phyloP scores from a whole-genome alignment of 2,113 vertebrate species.

The Malurus melanocephalus region DNA sequence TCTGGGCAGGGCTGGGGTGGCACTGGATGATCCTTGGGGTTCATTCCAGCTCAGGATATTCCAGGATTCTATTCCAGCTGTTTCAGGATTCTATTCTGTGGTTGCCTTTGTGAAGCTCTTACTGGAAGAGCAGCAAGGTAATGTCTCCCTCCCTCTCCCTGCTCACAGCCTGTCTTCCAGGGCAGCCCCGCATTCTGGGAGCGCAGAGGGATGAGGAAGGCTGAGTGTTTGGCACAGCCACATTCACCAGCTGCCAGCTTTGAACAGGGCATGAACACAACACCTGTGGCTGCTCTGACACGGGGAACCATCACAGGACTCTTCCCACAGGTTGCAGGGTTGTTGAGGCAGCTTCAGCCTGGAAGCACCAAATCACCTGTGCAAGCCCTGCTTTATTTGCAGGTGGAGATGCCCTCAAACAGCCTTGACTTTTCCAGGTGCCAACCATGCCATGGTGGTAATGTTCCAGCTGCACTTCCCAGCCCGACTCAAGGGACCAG shows the following conservation, averaged over 20 bases:
- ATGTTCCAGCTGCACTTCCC: background rate
- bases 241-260: background rate
- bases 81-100: background rate
- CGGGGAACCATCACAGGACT: background rate
- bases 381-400: background rate
- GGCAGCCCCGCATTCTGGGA: background rate
- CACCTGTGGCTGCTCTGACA: rapidly evolving
- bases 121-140: background rate
- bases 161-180: background rate
- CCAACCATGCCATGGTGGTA: rapidly evolving
- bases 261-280: background rate
- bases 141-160: background rate
- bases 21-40: rapidly evolving
- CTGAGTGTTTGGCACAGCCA: background rate
- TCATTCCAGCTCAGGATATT: background rate
- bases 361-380: background rate
- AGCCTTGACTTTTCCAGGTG: background rate
- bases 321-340: background rate
- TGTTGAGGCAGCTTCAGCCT: background rate
- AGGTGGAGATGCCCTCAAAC: background rate
- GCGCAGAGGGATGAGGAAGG: background rate
- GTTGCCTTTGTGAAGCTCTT: background rate
- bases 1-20: background rate
- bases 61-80: background rate
- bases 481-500: background rate